Base-by-base conservation (phyloP, 1,140 invertebrate genomes). In the Anthonomus grandis region DNA sequence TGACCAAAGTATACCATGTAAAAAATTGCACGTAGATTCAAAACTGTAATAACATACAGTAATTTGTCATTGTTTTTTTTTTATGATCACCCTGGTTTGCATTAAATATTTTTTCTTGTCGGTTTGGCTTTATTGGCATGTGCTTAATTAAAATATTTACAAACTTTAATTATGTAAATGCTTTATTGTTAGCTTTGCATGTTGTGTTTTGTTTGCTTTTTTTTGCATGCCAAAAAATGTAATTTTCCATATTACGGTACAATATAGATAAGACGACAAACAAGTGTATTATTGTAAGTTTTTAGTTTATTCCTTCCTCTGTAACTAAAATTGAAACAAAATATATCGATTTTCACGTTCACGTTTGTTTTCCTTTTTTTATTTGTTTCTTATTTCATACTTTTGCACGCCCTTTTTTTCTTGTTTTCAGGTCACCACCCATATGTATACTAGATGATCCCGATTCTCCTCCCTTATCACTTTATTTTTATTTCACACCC, bases 381-480 rank as follows among this genome's bases (percentile, higher is more conserved):
- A 42, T 66, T 65, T 66, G 54, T 57, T 68, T 49, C 63, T 58
- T 60, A 57, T 22, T 64, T 59, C 59, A 52, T 50, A 61, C 44
- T 47, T 41, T 47, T 70, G 68, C 68, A 72, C 68, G 46, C 42
- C n/a, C 24, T 49, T 5, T 61, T 70, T 74, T 57, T 73, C 57
- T 74, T 64, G 68, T 64, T 75, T 81, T 72, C 78, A 80, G 78
- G 78, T 75, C 78, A 78, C 74, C 76, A 77, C 67, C 76, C 76
- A 73, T 77, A 79, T 67, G 78, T 80, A 64, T 81, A 79, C 73
- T 81, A 79, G 75, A 77, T 65, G 57, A 48, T 65, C 48, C 47
- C 46, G 49, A n/a, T n/a, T n/a, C n/a, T n/a, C 50, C 58, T 52
- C 54, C 21, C 41, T 21, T 59, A 46, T 19, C 48, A 15, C 36